Percentiles rank a stretch among this genome's conserved stretches.
Evolutionary conservation across 1,140 invertebrate genomes (phyloP).

Genomic region (Rhopalosiphum padi): DNA sequence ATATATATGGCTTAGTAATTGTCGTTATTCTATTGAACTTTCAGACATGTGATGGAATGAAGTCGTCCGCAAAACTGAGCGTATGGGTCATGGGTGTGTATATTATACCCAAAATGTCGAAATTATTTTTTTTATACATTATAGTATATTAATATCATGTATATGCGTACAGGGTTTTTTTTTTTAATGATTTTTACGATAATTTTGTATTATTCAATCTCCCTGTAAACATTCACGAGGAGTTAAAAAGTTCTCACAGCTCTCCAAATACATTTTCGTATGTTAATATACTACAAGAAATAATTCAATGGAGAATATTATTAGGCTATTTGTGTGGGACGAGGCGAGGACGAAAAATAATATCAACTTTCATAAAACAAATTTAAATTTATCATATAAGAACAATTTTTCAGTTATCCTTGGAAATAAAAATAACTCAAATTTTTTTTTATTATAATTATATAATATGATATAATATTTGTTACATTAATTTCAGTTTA

Average conservation of each 20-base stretch:
- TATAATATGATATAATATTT: background rate
- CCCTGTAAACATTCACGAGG: background rate
- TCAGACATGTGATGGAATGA: background rate
- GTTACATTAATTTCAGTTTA: background rate
- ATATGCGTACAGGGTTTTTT: background rate
- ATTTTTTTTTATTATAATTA: background rate
- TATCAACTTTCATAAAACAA: conserved; percentile 6
- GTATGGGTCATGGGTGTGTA: background rate
- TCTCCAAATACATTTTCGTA: background rate
- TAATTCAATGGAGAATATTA: background rate
- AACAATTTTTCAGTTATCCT: background rate
- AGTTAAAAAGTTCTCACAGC: background rate
- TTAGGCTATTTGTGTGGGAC: background rate
- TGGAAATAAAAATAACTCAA: background rate
- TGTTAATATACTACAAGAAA: background rate
- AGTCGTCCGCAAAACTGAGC: background rate
- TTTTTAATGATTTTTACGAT: background rate
- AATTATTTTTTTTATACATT: background rate
- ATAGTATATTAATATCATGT: background rate
- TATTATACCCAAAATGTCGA: background rate
- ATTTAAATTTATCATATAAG: background rate
- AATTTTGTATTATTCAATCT: background rate
- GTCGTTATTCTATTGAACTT: background rate
- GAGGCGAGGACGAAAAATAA: background rate
- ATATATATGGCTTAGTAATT: background rate